Conservation (phyloP, 2,797 vertebrate species). For the Myiotriccus ornatus region DNA sequence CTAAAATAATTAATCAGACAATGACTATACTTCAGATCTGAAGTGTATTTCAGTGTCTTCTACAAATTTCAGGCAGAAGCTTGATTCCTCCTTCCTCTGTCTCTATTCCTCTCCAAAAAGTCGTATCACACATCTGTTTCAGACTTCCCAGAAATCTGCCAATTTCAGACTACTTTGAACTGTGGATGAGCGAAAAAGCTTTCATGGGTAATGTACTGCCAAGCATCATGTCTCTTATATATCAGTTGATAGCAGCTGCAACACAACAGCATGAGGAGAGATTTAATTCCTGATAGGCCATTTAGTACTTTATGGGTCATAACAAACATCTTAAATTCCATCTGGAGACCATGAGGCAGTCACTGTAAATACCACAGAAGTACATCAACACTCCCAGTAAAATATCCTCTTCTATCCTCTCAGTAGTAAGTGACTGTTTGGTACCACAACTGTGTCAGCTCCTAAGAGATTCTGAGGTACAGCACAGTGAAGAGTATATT, state of each 20-base stretch:
- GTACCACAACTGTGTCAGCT: background rate
- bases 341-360: background rate
- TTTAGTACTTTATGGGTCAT: conserved; percentile 1
- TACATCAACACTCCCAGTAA: background rate
- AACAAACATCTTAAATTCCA: conserved; percentile 17
- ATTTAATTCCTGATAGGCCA: background rate
- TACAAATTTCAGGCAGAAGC: background rate
- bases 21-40: background rate
- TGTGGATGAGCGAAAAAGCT: background rate
- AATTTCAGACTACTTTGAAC: background rate
- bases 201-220: background rate
- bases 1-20: background rate
- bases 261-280: background rate
- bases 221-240: background rate
- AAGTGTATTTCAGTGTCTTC: background rate
- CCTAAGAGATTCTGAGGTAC: background rate
- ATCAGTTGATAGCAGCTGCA: background rate
- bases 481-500: background rate
- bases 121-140: background rate
- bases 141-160: background rate
- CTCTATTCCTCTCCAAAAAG: background rate
- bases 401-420: background rate
- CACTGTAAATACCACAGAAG: background rate
- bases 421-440: background rate
- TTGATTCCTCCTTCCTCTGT: background rate